These are phyloP conservation scores for Polydrusus tereticollis DNA, from an alignment of 2,888 invertebrate species.

Conservation along the genomic window DNA sequence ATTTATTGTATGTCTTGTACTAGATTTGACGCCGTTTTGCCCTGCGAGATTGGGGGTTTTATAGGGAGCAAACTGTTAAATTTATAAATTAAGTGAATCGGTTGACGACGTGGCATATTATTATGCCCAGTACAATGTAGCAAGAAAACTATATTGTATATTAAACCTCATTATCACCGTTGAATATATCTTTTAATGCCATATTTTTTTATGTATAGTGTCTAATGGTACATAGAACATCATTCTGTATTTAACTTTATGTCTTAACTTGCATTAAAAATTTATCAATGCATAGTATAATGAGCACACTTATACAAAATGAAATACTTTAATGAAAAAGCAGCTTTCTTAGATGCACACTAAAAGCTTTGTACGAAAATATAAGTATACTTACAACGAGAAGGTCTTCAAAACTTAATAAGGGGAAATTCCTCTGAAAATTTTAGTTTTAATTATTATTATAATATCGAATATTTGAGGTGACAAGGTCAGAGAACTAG, in stretches of 20 bases:
- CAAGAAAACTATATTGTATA: too few relatives aligned
- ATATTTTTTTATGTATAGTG: too few relatives aligned
- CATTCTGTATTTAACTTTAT: background rate
- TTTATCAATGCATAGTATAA: slow-evolving; percentile 27
- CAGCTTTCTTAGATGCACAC: slow-evolving; percentile 26
- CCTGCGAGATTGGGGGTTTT: background rate
- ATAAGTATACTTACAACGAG: slow-evolving; percentile 20
- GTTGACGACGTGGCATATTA: background rate
- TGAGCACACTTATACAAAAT: slow-evolving; percentile 36
- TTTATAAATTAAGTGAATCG: background rate
- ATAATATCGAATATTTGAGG: background rate
- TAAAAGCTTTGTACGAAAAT: slow-evolving; percentile 36
- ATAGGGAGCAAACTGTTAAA: background rate
- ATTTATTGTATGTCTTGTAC: slow-evolving; percentile 1
- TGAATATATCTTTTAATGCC: too few relatives aligned
- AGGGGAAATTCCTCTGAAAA: slow-evolving; percentile 10
- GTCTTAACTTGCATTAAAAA: background rate
- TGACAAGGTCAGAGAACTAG: too few relatives aligned
- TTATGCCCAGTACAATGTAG: background rate
- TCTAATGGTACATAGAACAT: too few relatives aligned
- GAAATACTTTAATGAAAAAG: slow-evolving; percentile 38
- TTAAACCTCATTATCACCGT: too few relatives aligned
- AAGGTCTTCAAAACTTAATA: slow-evolving; percentile 19
- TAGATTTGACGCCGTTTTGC: slow-evolving; percentile 2
- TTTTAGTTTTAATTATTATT: background rate